Evolutionary conservation across 2,888 invertebrate species (phyloP).

Genomic region (Chorisops tibialis): DNA sequence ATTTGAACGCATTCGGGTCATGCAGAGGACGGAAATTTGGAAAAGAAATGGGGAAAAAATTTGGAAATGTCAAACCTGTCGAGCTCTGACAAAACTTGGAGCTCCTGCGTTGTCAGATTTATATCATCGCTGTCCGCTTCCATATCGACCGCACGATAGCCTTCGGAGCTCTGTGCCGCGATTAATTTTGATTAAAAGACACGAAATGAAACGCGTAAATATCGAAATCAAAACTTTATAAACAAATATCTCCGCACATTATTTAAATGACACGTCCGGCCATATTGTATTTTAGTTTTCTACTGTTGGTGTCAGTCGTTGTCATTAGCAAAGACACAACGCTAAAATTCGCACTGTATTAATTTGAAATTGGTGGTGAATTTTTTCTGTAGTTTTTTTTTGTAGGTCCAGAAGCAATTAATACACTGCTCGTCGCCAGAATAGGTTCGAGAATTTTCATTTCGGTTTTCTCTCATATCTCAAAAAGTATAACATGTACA

Average conservation of each 20-base stretch:
- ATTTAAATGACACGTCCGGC: constrained; percentile 7
- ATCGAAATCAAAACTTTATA: background rate
- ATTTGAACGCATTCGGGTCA: too few relatives aligned
- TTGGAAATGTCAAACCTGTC: constrained; percentile 64
- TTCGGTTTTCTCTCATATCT: too few relatives aligned
- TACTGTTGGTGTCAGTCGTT: background rate
- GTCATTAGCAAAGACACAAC: too few relatives aligned
- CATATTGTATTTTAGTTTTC: background rate
- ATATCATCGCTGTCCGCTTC: constrained; percentile 64
- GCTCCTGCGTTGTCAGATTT: constrained; percentile 75
- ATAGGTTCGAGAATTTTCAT: too few relatives aligned
- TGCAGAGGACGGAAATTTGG: background rate
- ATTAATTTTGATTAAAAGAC: background rate
- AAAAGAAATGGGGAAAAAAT: background rate
- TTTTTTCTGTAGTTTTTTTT: too few relatives aligned
- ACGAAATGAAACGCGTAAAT: constrained; percentile 1
- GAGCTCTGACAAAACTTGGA: constrained; percentile 81
- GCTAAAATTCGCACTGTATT: too few relatives aligned
- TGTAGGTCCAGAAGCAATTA: too few relatives aligned
- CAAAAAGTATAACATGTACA: too few relatives aligned
- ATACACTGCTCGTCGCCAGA: too few relatives aligned
- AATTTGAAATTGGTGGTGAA: too few relatives aligned
- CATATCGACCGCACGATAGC: constrained; percentile 37
- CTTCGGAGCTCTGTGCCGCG: background rate
- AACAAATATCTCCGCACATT: background rate